Conservation (phyloP, 2,113 vertebrate species). For the Dermatemys mawii region DNA sequence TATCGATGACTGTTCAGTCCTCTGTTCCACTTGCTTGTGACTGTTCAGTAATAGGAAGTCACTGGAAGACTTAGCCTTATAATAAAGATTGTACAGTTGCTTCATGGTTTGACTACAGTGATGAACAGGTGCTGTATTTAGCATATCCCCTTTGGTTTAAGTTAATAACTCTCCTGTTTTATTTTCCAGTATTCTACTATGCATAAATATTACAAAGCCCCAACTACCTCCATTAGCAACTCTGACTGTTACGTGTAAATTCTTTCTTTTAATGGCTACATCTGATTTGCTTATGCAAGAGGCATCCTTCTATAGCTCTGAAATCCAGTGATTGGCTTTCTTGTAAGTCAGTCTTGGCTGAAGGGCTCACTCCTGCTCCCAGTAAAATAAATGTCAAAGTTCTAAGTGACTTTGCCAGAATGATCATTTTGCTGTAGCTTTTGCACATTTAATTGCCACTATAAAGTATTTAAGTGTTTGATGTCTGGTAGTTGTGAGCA, state of each 20-base stretch:
- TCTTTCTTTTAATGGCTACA: neutral
- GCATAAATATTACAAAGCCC: neutral
- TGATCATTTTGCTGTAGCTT: neutral
- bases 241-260: neutral
- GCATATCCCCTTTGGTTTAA: neutral
- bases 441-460: neutral
- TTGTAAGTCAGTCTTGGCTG: neutral
- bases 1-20: neutral
- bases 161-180: neutral
- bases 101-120: neutral
- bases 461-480: neutral
- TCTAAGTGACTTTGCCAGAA: neutral
- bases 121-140: neutral
- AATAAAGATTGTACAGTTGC: neutral
- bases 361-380: neutral
- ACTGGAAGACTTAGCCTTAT: neutral
- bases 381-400: neutral
- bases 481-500: neutral
- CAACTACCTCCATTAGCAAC: neutral
- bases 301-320: neutral
- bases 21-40: neutral
- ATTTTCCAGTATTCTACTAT: neutral
- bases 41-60: neutral
- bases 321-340: neutral
- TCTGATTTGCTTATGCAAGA: neutral